Percentiles rank a stretch among this genome's conserved stretches.
These are phyloP conservation scores for Tauraco erythrolophus DNA, from an alignment of 2,113 vertebrate genomes.

Conservation along the genomic window DNA sequence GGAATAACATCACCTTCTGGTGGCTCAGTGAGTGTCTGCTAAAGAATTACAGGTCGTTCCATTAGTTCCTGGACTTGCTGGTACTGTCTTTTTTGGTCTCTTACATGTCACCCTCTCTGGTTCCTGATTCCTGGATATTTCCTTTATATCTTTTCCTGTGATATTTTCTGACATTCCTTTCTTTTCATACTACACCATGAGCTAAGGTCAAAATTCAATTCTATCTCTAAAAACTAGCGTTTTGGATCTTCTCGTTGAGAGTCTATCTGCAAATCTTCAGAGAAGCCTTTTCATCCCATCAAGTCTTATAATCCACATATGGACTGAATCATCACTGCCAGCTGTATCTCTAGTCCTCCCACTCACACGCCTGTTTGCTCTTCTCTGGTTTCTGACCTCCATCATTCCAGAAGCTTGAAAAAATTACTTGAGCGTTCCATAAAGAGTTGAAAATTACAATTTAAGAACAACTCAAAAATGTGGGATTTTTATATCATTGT, in stretches of 20 bases:
- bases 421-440: not conserved
- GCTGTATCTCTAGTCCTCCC: not conserved
- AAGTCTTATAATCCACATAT: not conserved
- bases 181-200: not conserved
- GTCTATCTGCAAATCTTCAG: not conserved
- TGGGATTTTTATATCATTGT: not conserved
- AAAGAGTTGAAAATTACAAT: not conserved
- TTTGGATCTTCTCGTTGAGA: not conserved
- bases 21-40: not conserved
- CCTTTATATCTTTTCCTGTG: not conserved
- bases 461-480: not conserved
- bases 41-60: not conserved
- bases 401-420: not conserved
- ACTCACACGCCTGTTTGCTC: not conserved
- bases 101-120: not conserved
- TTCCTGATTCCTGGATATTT: not conserved
- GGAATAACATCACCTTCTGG: constrained; percentile 21
- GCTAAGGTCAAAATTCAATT: not conserved
- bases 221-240: not conserved
- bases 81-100: not conserved
- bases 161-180: not conserved
- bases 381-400: not conserved
- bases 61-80: not conserved
- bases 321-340: not conserved
- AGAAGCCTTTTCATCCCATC: not conserved